Evolutionary conservation across 1,140 invertebrate genomes (phyloP).

Genomic region (Phortica variegata): DNA sequence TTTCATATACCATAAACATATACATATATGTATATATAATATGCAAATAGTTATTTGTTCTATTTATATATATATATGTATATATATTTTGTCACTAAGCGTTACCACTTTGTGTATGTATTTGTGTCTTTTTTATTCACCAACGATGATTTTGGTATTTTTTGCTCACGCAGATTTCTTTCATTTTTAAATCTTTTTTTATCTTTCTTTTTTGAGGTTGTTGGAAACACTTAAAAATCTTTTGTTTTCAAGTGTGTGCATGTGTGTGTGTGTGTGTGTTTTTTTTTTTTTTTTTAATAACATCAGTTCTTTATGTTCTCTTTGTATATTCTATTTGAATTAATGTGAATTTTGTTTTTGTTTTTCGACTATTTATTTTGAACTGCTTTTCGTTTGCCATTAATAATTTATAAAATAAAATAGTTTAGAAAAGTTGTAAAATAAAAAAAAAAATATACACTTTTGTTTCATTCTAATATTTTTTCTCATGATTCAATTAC

Average conservation of each 20-base stretch:
- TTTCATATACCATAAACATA: too few relatives aligned
- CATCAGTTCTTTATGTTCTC: constrained; percentile 7
- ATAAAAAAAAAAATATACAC: background rate
- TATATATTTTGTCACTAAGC: constrained; percentile 1
- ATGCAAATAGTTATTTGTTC: background rate
- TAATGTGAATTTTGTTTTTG: constrained; percentile 45
- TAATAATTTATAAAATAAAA: background rate
- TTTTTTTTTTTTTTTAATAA: background rate
- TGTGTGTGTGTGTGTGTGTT: constrained; percentile 7
- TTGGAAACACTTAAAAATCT: constrained; percentile 15
- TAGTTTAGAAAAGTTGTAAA: background rate
- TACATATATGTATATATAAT: too few relatives aligned
- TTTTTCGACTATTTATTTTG: constrained; percentile 5
- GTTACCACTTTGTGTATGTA: background rate
- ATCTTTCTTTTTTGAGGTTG: constrained; percentile 4
- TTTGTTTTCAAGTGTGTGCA: background rate
- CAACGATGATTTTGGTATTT: background rate
- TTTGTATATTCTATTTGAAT: constrained; percentile 9
- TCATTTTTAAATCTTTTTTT: constrained; percentile 1
- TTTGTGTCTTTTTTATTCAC: constrained; percentile 8
- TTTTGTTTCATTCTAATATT: too few relatives aligned
- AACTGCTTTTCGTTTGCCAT: background rate
- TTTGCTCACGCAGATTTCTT: too few relatives aligned
- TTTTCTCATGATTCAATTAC: too few relatives aligned
- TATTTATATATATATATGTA: constrained; percentile 8